phyloP scores from a whole-genome alignment of 2,113 vertebrate genomes.

The Candoia aspera region DNA sequence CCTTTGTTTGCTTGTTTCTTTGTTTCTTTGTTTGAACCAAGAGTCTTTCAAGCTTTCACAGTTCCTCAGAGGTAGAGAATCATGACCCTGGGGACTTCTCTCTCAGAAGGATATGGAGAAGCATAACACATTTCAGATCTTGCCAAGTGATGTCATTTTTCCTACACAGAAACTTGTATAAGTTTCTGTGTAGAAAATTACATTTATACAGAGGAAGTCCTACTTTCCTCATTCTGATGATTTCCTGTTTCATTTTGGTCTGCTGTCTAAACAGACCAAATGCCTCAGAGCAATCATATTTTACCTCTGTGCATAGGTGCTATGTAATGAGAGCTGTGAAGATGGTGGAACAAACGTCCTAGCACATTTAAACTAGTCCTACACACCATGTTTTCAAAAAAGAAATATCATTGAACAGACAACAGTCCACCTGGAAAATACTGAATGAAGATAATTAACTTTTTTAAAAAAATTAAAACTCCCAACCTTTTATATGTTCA shows the following conservation, averaged over 20 bases:
- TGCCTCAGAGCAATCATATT: not conserved
- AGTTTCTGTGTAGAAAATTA: not conserved
- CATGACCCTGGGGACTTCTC: not conserved
- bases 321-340: too few relatives aligned
- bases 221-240: not conserved
- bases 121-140: not conserved
- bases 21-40: constrained; percentile 6
- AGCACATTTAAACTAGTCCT: not conserved
- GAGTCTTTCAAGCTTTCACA: constrained; percentile 14
- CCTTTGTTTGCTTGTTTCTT: not conserved
- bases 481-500: not conserved
- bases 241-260: not conserved
- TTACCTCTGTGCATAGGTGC: too few relatives aligned
- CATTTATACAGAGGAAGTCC: not conserved
- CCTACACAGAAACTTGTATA: constrained; percentile 5
- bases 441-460: not conserved
- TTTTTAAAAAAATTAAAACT: not conserved
- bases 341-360: not conserved
- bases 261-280: not conserved
- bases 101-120: not conserved
- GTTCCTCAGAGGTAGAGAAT: constrained; percentile 28
- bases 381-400: not conserved
- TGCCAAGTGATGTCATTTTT: not conserved
- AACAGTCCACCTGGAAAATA: not conserved
- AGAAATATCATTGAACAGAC: not conserved